Conservation (phyloP, 2,888 invertebrate genomes). For the Norana najaformis region DNA sequence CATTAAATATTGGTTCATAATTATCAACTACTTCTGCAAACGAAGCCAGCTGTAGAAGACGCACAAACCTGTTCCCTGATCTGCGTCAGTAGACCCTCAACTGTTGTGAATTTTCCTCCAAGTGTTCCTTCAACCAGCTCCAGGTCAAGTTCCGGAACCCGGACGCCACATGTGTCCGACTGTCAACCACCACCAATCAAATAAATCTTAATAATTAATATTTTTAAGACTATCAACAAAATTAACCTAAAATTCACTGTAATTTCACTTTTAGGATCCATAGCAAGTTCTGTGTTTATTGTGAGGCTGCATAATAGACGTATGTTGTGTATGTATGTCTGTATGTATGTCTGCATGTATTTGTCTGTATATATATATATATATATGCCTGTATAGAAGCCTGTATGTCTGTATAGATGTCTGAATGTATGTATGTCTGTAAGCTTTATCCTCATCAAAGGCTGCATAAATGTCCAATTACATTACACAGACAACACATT, state of each 20-base stretch:
- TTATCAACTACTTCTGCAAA: too few species aligned
- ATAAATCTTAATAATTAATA: neutral
- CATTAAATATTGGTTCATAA: neutral
- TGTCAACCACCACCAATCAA: conserved; percentile 48
- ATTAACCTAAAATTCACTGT: neutral
- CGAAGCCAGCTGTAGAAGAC: neutral
- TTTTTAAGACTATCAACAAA: neutral
- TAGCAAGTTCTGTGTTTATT: neutral
- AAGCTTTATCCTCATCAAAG: too few species aligned
- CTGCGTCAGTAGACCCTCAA: conserved; percentile 83
- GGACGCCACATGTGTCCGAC: conserved; percentile 79
- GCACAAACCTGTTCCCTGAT: conserved; percentile 70
- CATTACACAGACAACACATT: neutral
- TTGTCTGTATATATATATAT: too few species aligned
- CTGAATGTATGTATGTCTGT: too few species aligned
- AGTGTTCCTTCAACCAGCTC: conserved; percentile 79
- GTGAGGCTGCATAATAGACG: neutral
- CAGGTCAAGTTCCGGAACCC: conserved; percentile 85
- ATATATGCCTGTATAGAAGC: neutral
- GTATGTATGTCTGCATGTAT: too few species aligned
- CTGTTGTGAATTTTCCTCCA: conserved; percentile 90
- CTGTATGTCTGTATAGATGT: neutral
- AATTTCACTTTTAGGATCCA: neutral
- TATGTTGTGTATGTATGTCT: too few species aligned
- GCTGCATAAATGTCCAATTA: too few species aligned